Conservation (phyloP, 2,113 vertebrate species). For the Alouatta palliata region DNA sequence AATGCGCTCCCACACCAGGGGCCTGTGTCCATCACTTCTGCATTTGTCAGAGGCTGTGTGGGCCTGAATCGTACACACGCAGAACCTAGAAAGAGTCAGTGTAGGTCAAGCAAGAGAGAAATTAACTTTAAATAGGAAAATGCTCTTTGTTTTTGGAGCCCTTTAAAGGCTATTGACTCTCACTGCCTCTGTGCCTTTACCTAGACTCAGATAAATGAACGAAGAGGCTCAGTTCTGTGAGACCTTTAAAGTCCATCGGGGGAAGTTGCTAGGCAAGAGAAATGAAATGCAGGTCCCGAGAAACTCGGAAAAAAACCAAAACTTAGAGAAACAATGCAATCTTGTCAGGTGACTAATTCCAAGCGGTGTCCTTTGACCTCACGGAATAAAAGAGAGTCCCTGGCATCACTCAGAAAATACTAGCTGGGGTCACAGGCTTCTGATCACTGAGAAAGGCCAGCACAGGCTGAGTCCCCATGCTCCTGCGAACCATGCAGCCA, state of each 20-base stretch:
- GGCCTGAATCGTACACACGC: not conserved
- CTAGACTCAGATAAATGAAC: not conserved
- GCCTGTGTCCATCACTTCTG: not conserved
- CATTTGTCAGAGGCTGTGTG: not conserved
- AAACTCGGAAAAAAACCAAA: not conserved
- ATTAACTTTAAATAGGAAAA: not conserved
- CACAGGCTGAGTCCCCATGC: accelerated
- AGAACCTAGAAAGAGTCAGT: not conserved
- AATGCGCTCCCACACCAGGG: accelerated
- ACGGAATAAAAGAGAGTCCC: not conserved
- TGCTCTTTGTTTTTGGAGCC: not conserved
- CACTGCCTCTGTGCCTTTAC: not conserved
- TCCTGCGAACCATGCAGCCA: not conserved
- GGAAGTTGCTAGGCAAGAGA: not conserved
- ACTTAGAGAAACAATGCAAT: not conserved
- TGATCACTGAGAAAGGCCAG: not conserved
- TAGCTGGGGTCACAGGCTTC: not conserved
- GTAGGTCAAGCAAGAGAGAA: not conserved
- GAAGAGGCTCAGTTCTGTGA: not conserved
- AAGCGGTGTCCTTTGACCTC: not conserved
- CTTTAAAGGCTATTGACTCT: not conserved
- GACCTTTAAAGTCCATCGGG: not conserved
- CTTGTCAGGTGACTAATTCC: not conserved
- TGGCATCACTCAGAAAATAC: not conserved
- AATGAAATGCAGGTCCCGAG: not conserved